These are phyloP conservation scores for Lucilia cuprina DNA, from an alignment of 1,140 invertebrate species.

Conservation along the genomic window DNA sequence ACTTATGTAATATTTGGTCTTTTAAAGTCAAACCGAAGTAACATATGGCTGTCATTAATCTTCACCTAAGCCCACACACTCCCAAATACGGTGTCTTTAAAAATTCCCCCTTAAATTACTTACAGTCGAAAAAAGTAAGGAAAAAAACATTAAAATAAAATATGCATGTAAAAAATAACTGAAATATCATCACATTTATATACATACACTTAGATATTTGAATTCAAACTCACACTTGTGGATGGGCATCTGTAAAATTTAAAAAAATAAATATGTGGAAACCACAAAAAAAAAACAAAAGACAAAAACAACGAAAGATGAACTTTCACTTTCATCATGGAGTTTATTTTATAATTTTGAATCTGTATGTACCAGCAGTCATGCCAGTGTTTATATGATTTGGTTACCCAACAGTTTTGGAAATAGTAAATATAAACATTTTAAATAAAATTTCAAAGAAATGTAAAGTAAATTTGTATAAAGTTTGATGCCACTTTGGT, in stretches of 20 bases:
- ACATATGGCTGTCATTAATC: conserved; percentile 20
- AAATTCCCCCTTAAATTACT: too few species aligned
- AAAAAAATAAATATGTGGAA: neutral
- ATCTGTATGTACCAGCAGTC: neutral
- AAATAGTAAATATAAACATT: too few species aligned
- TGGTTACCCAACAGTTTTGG: too few species aligned
- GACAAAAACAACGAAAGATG: neutral
- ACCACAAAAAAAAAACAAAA: neutral
- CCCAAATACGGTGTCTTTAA: neutral
- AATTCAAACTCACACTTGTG: neutral
- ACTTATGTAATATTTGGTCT: conserved; percentile 20
- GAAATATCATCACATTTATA: neutral
- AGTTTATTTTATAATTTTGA: neutral
- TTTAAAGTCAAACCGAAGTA: neutral
- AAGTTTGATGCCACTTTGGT: too few species aligned
- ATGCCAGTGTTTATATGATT: too few species aligned
- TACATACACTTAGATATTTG: neutral
- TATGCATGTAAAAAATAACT: neutral
- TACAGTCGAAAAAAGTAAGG: neutral
- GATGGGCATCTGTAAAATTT: neutral
- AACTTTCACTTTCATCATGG: conserved; percentile 25
- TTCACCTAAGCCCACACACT: neutral
- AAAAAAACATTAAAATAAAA: neutral
- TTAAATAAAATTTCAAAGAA: too few species aligned
- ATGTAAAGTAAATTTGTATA: too few species aligned